phyloP scores from a whole-genome alignment of 2,113 vertebrate genomes.

The Accipiter virgatus region DNA sequence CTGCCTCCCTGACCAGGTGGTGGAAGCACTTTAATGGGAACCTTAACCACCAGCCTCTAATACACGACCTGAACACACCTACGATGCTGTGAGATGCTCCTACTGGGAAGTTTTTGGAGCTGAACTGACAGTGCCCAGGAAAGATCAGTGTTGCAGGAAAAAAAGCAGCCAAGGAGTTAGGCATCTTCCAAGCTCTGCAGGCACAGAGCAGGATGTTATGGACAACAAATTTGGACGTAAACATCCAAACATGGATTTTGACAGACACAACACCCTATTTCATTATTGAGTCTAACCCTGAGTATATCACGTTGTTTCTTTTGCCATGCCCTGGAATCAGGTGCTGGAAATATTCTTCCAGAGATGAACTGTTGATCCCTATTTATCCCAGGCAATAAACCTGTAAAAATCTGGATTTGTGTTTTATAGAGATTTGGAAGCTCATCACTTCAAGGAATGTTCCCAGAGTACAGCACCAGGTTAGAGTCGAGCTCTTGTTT shows the following conservation, averaged over 20 bases:
- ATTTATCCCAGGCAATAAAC: not conserved
- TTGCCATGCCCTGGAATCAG: not conserved
- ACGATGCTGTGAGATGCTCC: fast-evolving
- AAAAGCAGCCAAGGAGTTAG: not conserved
- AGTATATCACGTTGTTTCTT: not conserved
- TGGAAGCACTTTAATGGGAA: not conserved
- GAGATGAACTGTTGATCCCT: not conserved
- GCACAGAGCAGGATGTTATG: not conserved
- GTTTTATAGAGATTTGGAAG: not conserved
- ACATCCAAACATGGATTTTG: not conserved
- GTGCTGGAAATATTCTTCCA: not conserved
- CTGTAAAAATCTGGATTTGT: not conserved
- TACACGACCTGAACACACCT: not conserved
- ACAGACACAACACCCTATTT: not conserved
- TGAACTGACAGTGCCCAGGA: not conserved
- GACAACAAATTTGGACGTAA: not conserved
- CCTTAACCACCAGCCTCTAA: not conserved
- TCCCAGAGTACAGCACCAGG: not conserved
- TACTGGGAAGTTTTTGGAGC: not conserved
- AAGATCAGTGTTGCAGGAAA: not conserved
- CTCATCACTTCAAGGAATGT: not conserved
- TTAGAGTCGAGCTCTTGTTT: not conserved
- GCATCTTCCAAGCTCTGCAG: not conserved
- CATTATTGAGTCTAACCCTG: not conserved
- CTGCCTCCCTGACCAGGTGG: not conserved